These are phyloP conservation scores for Achlya flavicornis DNA, from an alignment of 2,888 invertebrate species.

Conservation along the genomic window DNA sequence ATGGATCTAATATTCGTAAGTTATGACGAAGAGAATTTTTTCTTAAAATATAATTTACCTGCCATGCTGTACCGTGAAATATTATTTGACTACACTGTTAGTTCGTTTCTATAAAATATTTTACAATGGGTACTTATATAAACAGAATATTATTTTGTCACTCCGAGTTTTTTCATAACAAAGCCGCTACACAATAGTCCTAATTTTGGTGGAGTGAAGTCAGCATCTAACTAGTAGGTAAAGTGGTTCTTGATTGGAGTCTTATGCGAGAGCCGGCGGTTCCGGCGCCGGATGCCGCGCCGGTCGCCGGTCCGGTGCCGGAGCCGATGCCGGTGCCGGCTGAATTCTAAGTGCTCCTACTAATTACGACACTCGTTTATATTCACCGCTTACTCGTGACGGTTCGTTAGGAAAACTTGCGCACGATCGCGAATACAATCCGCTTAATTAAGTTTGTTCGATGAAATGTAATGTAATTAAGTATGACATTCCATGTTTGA, in stretches of 20 bases:
- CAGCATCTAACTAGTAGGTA: neutral
- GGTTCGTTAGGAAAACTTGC: slow-evolving; percentile 9
- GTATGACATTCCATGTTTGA: neutral
- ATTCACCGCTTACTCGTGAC: slow-evolving; percentile 12
- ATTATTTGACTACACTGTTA: neutral
- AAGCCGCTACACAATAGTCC: neutral
- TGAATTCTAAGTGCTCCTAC: neutral
- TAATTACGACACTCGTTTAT: slow-evolving; percentile 12
- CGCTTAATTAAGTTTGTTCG: slow-evolving; percentile 3
- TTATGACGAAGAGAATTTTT: neutral
- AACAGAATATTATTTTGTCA: neutral
- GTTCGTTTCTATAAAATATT: neutral
- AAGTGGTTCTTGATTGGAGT: slow-evolving; percentile 10
- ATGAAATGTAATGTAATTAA: neutral
- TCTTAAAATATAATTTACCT: neutral
- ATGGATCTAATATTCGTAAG: slow-evolving; percentile 3
- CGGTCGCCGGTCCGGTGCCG: neutral
- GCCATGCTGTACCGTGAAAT: neutral
- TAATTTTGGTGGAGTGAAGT: neutral
- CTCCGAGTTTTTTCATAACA: neutral
- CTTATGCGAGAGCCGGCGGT: slow-evolving; percentile 11
- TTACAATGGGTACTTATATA: neutral
- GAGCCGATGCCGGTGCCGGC: neutral
- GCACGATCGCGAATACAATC: slow-evolving; percentile 5
- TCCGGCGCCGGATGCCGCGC: neutral